Percentiles rank a stretch among this genome's conserved stretches.
Conservation (phyloP, 1,140 invertebrate species). For the Drosophila nebulosa region DNA sequence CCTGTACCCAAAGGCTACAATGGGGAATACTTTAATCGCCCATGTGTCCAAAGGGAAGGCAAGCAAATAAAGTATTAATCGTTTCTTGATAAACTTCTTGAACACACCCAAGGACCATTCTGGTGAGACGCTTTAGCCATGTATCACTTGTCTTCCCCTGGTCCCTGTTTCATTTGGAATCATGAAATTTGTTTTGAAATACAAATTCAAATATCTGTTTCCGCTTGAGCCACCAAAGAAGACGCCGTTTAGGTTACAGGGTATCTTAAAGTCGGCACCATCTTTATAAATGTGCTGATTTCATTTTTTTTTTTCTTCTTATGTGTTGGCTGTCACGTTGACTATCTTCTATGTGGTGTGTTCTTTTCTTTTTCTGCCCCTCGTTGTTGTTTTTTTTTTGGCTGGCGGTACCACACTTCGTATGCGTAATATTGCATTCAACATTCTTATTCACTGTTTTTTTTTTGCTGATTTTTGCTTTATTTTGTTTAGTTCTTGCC, state of each 20-base stretch:
- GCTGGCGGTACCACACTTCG: constrained; percentile 53
- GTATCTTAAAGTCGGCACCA: neutral
- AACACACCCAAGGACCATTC: too few relatives aligned
- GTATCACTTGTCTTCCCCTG: too few relatives aligned
- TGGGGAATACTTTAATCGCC: neutral
- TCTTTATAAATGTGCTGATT: neutral
- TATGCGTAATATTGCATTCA: constrained; percentile 74
- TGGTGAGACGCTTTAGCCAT: too few relatives aligned
- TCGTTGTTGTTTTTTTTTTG: constrained; percentile 16
- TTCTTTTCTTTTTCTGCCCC: constrained; percentile 21
- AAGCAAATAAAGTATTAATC: too few relatives aligned
- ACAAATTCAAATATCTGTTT: too few relatives aligned
- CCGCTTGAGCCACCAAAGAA: too few relatives aligned
- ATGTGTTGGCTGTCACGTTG: constrained; percentile 59
- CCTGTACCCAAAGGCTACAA: constrained; percentile 23
- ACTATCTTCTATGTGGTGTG: constrained; percentile 46
- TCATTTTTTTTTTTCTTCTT: constrained; percentile 19
- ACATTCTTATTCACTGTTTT: constrained; percentile 23
- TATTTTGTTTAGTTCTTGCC: neutral
- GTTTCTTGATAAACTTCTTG: too few relatives aligned
- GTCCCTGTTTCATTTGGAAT: too few relatives aligned
- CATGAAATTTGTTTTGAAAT: too few relatives aligned
- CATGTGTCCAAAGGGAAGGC: too few relatives aligned
- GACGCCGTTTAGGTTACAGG: neutral
- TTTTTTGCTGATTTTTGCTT: constrained; percentile 11